Evolutionary conservation across 1,140 invertebrate species (phyloP), one percentile per base, ranked within the genome.

Genomic region (Papilio dardanus): DNA sequence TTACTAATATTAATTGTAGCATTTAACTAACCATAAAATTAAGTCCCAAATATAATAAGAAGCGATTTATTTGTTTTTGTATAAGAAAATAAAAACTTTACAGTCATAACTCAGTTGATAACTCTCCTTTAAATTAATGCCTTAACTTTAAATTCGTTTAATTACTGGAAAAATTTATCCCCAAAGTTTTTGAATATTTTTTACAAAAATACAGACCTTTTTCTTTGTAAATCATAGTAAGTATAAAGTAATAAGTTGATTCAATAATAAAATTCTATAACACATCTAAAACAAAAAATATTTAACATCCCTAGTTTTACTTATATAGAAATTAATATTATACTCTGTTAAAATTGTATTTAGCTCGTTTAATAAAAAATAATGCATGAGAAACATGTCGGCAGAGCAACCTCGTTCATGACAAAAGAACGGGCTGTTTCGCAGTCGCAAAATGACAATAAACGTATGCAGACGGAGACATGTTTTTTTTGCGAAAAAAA

Each of bases 351-450:
- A 62, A 62, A 62, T 62, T 54, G 7, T 54, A 24, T 54, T 62
- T 62, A 28, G 21, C 54, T 28, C 12, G 54, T 62, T 62, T 62
- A 62, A 62, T 62, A 62, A 62, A 62, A n/a, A 62, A 62, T 62
- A 62, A 62, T 62, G 54, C 54, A 62, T 14, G 21, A 62, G 30
- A 28, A 8, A 28, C 24, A 62, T 24, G 24, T 28, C 24, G 54
- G 24, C 21, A 62, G 54, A 62, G 54, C 21, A 62, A 62, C 54
- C 54, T 62, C 54, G 54, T 62, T 62, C 54, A 28, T 28, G 24
- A 62, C 54, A 62, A 62, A 62, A 62, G 54, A 14, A 62, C 24
- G 21, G 54, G 54, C 54, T 62, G 54, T 62, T 58, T 62, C 54
- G 14, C 54, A n/a, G 12, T 62, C 54, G 24, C 54, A 62, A 62